Conservation (phyloP, 2,888 invertebrate species). For the Caenorhabditis sinica region DNA sequence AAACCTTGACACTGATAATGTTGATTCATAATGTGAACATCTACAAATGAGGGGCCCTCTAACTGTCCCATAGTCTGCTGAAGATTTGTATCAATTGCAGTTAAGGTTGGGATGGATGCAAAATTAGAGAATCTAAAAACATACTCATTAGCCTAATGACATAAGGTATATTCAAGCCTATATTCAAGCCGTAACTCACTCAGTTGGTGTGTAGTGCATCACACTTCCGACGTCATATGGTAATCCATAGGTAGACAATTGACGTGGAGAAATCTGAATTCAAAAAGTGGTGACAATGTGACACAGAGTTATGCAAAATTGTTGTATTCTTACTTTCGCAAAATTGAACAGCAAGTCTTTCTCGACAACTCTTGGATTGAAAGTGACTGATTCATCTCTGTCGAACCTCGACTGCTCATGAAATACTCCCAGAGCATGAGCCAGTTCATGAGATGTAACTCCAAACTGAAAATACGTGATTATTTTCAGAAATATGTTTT, state of each 20-base stretch:
- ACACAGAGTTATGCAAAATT: not conserved
- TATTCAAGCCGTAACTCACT: slow-evolving; percentile 42
- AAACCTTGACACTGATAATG: slow-evolving; percentile 72
- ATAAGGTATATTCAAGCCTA: too few relatives aligned
- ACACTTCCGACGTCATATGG: slow-evolving; percentile 77
- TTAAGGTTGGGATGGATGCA: slow-evolving; percentile 65
- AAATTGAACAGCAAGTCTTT: slow-evolving; percentile 71
- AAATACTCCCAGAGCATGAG: slow-evolving; percentile 76
- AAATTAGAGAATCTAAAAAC: slow-evolving; percentile 67
- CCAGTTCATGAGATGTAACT: slow-evolving; percentile 76
- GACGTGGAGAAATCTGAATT: slow-evolving; percentile 62
- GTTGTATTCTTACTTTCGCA: slow-evolving; percentile 71
- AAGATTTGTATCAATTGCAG: slow-evolving; percentile 70
- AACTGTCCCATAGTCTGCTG: slow-evolving; percentile 77
- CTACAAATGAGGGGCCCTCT: slow-evolving; percentile 74
- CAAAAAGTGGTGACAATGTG: not conserved
- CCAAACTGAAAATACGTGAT: slow-evolving; percentile 71
- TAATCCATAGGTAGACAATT: slow-evolving; percentile 70
- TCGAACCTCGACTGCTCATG: slow-evolving; percentile 76
- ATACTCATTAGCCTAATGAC: too few relatives aligned
- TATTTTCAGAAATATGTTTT: not conserved
- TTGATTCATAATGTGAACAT: slow-evolving; percentile 70
- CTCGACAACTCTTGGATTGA: slow-evolving; percentile 71
- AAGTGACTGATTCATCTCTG: slow-evolving; percentile 67
- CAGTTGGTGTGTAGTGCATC: slow-evolving; percentile 76